phyloP scores from a whole-genome alignment of 2,113 vertebrate species.

The Thomomys bottae region DNA sequence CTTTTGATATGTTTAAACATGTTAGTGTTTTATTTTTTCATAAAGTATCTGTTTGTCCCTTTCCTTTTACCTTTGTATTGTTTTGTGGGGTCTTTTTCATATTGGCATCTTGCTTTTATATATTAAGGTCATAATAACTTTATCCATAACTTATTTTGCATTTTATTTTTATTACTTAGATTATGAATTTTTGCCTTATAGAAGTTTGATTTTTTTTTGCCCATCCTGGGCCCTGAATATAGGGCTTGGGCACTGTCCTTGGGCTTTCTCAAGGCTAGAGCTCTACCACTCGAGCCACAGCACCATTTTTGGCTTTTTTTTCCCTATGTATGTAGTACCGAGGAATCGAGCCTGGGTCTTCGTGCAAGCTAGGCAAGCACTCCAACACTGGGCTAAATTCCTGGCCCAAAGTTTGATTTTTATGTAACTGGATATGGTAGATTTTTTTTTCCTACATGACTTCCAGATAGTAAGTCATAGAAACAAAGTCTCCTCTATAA shows the following conservation, averaged over 20 bases:
- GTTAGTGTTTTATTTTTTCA: not conserved
- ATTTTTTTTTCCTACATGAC: conserved; percentile 36
- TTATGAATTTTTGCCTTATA: conserved; percentile 20
- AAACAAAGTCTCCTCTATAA: conserved; percentile 36
- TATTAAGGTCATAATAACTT: not conserved
- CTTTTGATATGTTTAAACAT: conserved; percentile 42
- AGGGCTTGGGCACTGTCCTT: too few relatives aligned
- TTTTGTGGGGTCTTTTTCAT: conserved; percentile 5
- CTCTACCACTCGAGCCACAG: too few relatives aligned
- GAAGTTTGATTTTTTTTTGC: not conserved
- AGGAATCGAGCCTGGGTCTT: too few relatives aligned
- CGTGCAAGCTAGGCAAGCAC: too few relatives aligned
- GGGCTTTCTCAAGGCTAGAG: too few relatives aligned
- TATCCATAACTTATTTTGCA: not conserved
- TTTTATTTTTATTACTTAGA: conserved; percentile 19
- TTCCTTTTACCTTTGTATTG: conserved; percentile 33
- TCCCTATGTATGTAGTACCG: too few relatives aligned
- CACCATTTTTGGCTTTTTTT: too few relatives aligned
- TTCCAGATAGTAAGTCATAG: conserved; percentile 32
- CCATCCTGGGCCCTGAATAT: too few relatives aligned
- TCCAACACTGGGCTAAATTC: too few relatives aligned
- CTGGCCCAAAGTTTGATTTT: too few relatives aligned
- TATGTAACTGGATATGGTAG: not conserved
- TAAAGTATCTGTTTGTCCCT: not conserved
- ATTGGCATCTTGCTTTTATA: conserved; percentile 18